Evolutionary conservation across 2,113 vertebrate genomes (phyloP).

Genomic region (Meleagris gallopavo): DNA sequence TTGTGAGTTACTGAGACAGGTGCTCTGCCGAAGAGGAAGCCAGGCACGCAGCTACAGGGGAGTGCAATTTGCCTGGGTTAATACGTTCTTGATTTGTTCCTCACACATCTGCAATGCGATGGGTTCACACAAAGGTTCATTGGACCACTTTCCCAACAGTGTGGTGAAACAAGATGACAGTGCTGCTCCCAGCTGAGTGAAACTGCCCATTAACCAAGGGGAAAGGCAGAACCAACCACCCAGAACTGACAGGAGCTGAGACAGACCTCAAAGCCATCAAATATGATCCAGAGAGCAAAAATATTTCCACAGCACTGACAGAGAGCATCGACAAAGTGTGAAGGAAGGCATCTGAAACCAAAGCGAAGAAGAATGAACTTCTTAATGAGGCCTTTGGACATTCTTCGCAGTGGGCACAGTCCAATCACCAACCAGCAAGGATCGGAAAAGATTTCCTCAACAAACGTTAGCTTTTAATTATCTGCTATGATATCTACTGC

Average conservation of each 20-base stretch:
- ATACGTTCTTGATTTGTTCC: background rate
- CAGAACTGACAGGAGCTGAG: no score
- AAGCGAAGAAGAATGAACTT: background rate
- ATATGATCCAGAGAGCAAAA: background rate
- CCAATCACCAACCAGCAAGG: background rate
- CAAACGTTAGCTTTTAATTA: background rate
- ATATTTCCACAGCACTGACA: background rate
- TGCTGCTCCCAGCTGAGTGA: background rate
- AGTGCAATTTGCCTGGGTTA: background rate
- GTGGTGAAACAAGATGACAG: background rate
- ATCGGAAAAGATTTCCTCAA: background rate
- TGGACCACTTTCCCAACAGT: background rate
- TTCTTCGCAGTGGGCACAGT: rapidly evolving
- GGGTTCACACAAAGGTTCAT: background rate
- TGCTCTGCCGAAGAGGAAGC: background rate
- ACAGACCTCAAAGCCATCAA: background rate
- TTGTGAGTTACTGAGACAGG: background rate
- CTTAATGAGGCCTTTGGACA: background rate
- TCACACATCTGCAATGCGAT: rapidly evolving
- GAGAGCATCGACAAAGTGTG: background rate
- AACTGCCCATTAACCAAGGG: background rate
- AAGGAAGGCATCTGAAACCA: background rate
- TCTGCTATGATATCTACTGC: background rate
- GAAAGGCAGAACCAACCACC: background rate
- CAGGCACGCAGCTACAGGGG: background rate